Conservation (phyloP, 2,888 invertebrate genomes). For the Agrotis exclamationis region DNA sequence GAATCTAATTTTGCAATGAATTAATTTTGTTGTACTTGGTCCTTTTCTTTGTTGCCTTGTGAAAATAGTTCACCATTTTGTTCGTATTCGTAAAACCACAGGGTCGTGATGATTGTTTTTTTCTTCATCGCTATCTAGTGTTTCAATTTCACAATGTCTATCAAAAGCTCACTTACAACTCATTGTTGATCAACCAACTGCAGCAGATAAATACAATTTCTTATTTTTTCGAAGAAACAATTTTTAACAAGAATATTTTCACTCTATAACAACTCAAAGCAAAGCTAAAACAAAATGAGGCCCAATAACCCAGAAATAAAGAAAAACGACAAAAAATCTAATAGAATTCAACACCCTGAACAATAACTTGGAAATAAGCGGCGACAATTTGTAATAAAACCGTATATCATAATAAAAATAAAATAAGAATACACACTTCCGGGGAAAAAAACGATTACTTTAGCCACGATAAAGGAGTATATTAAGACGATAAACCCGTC, state of each 20-base stretch:
- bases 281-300: background rate
- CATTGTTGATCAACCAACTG: too few relatives aligned
- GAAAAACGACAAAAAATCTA: constrained; percentile 17
- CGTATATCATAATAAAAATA: constrained; percentile 61
- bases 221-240: too few relatives aligned
- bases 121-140: too few relatives aligned
- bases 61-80: background rate
- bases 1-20: background rate
- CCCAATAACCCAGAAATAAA: constrained; percentile 23
- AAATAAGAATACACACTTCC: constrained; percentile 59
- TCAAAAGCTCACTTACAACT: too few relatives aligned
- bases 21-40: background rate
- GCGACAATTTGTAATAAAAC: constrained; percentile 61
- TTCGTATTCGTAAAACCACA: too few relatives aligned
- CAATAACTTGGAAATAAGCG: constrained; percentile 49
- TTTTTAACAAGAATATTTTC: too few relatives aligned
- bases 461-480: constrained; percentile 59
- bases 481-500: constrained; percentile 65
- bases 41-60: background rate
- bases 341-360: constrained; percentile 41
- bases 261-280: background rate
- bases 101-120: too few relatives aligned
- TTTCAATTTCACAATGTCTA: too few relatives aligned
- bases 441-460: constrained; percentile 60
- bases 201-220: too few relatives aligned